phyloP scores from a whole-genome alignment of 2,113 vertebrate species.

The Xyliphius kryptos region DNA sequence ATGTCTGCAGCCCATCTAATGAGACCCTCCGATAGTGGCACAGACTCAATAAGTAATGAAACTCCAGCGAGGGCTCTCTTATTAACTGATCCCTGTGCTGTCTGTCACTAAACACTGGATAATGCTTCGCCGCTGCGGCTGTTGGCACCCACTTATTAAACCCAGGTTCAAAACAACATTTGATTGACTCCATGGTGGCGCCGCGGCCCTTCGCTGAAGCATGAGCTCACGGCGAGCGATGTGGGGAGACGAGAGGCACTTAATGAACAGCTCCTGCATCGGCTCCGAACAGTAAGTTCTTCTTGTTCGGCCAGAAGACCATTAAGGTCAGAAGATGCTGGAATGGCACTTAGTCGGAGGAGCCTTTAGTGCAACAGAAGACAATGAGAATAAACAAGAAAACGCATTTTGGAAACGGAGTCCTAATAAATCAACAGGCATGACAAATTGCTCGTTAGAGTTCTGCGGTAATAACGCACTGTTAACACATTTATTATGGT shows the following conservation, averaged over 20 bases:
- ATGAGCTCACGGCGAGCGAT: slow-evolving; percentile 36
- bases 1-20: slow-evolving; percentile 60
- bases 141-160: slow-evolving; percentile 56
- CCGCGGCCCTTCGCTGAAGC: slow-evolving; percentile 45
- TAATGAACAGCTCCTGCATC: slow-evolving; percentile 51
- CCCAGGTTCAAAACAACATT: slow-evolving; percentile 51
- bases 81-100: slow-evolving; percentile 49
- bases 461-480: too few relatives aligned
- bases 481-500: too few relatives aligned
- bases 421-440: too few relatives aligned
- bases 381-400: too few relatives aligned
- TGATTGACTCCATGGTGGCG: slow-evolving; percentile 48
- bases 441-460: too few relatives aligned
- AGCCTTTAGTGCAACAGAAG: slow-evolving; percentile 21
- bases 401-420: too few relatives aligned
- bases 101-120: slow-evolving; percentile 58
- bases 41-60: slow-evolving; percentile 62
- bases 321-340: slow-evolving; percentile 33
- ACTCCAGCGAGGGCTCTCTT: slow-evolving; percentile 54
- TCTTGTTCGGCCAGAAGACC: slow-evolving; percentile 24
- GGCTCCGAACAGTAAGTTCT: too few relatives aligned
- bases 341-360: slow-evolving; percentile 9
- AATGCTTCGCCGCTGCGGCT: slow-evolving; percentile 52
- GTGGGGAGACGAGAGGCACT: slow-evolving; percentile 43
- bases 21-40: slow-evolving; percentile 57